Conservation (phyloP, 2,888 invertebrate species). For the Rhaphigaster nebulosa region DNA sequence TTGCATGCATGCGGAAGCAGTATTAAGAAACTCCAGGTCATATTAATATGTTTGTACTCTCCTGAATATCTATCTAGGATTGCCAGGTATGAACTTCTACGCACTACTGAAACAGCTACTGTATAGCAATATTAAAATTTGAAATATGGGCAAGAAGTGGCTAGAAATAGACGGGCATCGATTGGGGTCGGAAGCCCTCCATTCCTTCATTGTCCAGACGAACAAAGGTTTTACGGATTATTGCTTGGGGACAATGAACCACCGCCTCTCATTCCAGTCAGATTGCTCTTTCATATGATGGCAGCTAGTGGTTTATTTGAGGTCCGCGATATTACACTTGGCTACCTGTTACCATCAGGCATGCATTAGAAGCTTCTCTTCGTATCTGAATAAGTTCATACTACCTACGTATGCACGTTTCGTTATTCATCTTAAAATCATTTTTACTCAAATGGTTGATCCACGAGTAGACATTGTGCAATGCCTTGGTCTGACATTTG, state of each 20-base stretch:
- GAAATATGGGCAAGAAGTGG: neutral
- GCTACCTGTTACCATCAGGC: neutral
- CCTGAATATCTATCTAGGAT: neutral
- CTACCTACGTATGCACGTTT: too few species aligned
- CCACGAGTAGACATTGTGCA: too few species aligned
- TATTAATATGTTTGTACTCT: neutral
- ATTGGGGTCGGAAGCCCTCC: neutral
- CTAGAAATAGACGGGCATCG: conserved; percentile 12
- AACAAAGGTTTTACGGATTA: conserved; percentile 34
- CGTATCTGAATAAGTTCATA: neutral
- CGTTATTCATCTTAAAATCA: too few species aligned
- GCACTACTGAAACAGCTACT: neutral
- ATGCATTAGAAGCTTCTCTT: neutral
- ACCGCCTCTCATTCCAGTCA: neutral
- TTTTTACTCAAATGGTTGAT: too few species aligned
- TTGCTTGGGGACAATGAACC: conserved; percentile 5
- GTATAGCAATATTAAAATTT: neutral
- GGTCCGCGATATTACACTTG: neutral
- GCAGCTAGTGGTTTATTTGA: neutral
- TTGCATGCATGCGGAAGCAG: too few species aligned
- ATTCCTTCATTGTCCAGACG: conserved; percentile 18
- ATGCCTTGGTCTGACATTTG: too few species aligned
- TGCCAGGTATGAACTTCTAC: neutral
- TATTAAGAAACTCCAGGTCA: too few species aligned
- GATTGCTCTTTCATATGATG: conserved; percentile 12